Conservation (phyloP, 2,797 vertebrate species). For the Arnoldichthys spilopterus region DNA sequence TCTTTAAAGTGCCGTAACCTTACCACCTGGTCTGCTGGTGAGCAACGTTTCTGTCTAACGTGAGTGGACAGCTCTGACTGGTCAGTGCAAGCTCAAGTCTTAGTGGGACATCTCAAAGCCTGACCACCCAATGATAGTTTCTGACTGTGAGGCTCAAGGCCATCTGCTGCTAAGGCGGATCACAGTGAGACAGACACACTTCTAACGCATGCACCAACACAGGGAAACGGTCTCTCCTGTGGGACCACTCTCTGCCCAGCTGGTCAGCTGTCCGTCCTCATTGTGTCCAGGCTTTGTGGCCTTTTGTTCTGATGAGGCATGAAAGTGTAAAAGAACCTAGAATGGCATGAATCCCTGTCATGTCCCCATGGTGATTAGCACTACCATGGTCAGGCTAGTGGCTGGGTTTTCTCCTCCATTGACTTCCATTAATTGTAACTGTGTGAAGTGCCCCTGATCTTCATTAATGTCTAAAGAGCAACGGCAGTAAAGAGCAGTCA, state of each 20-base stretch:
- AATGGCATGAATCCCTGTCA: neutral
- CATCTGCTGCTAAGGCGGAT: slow-evolving; percentile 47
- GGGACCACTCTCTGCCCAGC: slow-evolving; percentile 12
- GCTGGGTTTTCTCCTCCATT: neutral
- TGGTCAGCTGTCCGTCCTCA: slow-evolving; percentile 40
- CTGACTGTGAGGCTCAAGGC: slow-evolving; percentile 18
- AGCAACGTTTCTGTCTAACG: slow-evolving; percentile 23
- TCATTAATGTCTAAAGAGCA: neutral
- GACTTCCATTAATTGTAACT: neutral
- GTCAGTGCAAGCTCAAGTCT: slow-evolving; percentile 27
- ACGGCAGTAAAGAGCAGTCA: neutral
- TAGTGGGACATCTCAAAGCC: slow-evolving; percentile 26
- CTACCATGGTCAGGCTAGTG: neutral
- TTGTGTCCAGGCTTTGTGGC: slow-evolving; percentile 20
- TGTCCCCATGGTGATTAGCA: too few species aligned
- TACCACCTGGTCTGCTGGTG: neutral
- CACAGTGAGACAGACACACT: slow-evolving; percentile 25
- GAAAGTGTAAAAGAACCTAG: neutral
- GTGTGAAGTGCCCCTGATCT: neutral
- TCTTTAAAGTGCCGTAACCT: neutral
- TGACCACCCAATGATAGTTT: slow-evolving; percentile 28
- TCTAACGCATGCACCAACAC: neutral
- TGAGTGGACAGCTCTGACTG: slow-evolving; percentile 36
- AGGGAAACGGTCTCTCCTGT: neutral
- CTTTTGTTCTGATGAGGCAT: neutral